Percentiles rank a stretch among this genome's conserved stretches.
Conservation (phyloP, 2,113 vertebrate species). For the Tylochromis polylepis region DNA sequence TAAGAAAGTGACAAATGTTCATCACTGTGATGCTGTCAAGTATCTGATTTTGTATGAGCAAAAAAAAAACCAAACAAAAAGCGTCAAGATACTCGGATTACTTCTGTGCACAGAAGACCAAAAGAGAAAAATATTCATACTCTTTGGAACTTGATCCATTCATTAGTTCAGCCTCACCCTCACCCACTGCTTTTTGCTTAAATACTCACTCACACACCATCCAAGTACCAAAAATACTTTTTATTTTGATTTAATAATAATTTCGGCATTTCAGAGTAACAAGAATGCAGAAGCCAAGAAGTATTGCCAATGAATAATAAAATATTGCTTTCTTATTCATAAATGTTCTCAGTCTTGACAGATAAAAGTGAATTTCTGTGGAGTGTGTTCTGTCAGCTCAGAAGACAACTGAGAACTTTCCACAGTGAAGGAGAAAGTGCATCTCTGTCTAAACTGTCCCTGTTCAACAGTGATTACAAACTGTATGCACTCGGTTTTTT, state of each 20-base stretch:
- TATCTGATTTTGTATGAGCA: neutral
- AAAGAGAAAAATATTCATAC: neutral
- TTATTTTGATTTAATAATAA: neutral
- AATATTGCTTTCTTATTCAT: neutral
- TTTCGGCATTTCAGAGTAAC: neutral
- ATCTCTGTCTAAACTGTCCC: neutral
- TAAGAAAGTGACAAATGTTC: neutral
- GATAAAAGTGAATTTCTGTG: neutral
- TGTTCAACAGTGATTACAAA: conserved; percentile 4
- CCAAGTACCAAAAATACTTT: neutral
- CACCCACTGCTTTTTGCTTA: neutral
- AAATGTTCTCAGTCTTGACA: neutral
- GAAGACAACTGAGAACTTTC: neutral
- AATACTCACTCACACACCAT: neutral
- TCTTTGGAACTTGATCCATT: neutral
- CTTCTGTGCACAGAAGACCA: neutral
- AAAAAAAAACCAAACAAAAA: neutral
- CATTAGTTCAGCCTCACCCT: neutral
- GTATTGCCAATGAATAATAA: neutral
- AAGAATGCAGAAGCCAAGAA: neutral
- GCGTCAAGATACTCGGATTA: neutral
- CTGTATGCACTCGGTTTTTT: neutral
- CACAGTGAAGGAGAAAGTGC: neutral
- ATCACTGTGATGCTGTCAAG: neutral
- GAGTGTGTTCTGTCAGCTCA: neutral